Conservation (phyloP, 2,113 vertebrate genomes). For the Tauraco erythrolophus region DNA sequence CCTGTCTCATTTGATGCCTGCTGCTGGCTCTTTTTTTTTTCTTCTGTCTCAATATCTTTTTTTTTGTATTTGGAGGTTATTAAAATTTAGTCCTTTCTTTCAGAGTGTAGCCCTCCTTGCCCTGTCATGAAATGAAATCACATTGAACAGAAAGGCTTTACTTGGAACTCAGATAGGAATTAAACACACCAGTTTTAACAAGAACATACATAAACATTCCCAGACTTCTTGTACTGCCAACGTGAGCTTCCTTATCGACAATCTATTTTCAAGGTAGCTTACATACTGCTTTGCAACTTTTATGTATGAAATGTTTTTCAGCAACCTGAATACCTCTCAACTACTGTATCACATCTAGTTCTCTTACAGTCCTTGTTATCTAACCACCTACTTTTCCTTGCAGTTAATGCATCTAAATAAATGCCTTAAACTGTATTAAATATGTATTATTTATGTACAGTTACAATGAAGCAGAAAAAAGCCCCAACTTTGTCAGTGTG, state of each 20-base stretch:
- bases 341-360: not conserved
- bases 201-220: slow-evolving; percentile 14
- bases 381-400: not conserved
- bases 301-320: not conserved
- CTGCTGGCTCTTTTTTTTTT: not conserved
- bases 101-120: not conserved
- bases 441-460: not conserved
- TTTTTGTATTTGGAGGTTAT: not conserved
- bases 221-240: not conserved
- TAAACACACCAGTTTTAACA: slow-evolving; percentile 18
- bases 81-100: not conserved
- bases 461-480: slow-evolving; percentile 21
- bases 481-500: not conserved
- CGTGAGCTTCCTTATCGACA: not conserved
- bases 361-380: not conserved
- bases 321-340: not conserved
- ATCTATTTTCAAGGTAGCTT: not conserved
- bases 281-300: not conserved
- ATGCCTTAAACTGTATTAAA: not conserved
- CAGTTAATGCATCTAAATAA: not conserved
- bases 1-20: not conserved
- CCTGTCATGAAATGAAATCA: not conserved
- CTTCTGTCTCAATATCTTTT: not conserved
- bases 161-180: not conserved
- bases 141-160: not conserved